Percentiles rank a stretch among this genome's conserved stretches.
phyloP scores from a whole-genome alignment of 1,140 invertebrate genomes.

The Acarapis woodi region DNA sequence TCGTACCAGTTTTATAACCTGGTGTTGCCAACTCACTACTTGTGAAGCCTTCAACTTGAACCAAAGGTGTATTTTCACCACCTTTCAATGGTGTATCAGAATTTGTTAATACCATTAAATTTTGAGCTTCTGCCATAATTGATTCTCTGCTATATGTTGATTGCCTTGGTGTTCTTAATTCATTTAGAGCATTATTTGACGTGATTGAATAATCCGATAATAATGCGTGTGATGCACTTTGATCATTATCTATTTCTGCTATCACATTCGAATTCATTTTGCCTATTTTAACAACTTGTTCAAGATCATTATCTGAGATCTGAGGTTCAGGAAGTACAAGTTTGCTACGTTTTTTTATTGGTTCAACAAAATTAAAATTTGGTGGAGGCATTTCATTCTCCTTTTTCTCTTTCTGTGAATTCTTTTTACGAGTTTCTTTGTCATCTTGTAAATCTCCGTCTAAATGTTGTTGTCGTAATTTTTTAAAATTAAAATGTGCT shows the following conservation, averaged over 20 bases:
- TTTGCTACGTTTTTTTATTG: conserved; percentile 73
- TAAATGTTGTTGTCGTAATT: conserved; percentile 62
- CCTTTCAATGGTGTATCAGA: conserved; percentile 89
- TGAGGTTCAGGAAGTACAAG: conserved; percentile 83
- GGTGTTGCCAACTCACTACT: conserved; percentile 16
- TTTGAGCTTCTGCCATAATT: conserved; percentile 59
- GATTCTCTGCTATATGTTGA: conserved; percentile 33
- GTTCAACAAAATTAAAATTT: conserved; percentile 61
- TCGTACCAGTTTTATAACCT: conserved; percentile 16
- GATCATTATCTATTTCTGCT: conserved; percentile 50
- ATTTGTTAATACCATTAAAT: conserved; percentile 87
- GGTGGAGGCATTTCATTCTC: conserved; percentile 82
- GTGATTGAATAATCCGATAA: conserved; percentile 70
- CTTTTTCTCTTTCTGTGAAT: conserved; percentile 59
- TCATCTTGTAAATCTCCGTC: conserved; percentile 68
- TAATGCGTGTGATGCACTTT: conserved; percentile 50
- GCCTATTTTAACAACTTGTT: conserved; percentile 80
- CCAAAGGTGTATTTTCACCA: conserved; percentile 69
- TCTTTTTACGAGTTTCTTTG: conserved; percentile 55
- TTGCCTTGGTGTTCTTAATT: conserved; percentile 48
- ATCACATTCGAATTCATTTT: conserved; percentile 78
- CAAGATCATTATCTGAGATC: conserved; percentile 49
- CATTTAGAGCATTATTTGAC: conserved; percentile 26
- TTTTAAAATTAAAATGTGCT: conserved; percentile 55
- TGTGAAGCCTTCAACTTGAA: conserved; percentile 57